Percentiles rank a stretch among this genome's conserved stretches.
phyloP scores from a whole-genome alignment of 2,888 invertebrate genomes.

The Thereva unica region DNA sequence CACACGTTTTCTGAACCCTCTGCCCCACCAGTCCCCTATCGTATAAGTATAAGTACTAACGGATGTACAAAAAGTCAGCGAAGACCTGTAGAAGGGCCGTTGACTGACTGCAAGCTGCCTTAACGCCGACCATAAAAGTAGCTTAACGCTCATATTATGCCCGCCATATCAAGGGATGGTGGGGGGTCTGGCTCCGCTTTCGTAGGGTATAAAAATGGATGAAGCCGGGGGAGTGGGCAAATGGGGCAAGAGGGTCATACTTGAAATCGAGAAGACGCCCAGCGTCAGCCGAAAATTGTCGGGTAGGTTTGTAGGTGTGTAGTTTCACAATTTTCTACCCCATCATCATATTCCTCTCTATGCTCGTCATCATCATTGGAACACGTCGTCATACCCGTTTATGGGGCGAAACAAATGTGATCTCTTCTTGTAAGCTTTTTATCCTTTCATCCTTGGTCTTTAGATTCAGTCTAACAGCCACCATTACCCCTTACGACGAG shows the following conservation, averaged over 20 bases:
- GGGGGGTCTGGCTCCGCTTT: background rate
- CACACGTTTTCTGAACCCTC: no score
- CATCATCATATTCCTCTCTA: constrained; percentile 13
- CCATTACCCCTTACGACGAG: constrained; percentile 20
- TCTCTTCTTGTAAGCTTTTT: constrained; percentile 34
- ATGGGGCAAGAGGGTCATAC: background rate
- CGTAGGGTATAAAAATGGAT: background rate
- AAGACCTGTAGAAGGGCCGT: constrained; percentile 28
- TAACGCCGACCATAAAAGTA: constrained; percentile 35
- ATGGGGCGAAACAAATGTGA: constrained; percentile 36
- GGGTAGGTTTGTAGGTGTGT: background rate
- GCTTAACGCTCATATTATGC: constrained; percentile 36
- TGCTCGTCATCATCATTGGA: constrained; percentile 23
- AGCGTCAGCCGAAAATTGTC: background rate
- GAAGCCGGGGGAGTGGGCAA: no score
- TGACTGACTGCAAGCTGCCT: constrained; percentile 36
- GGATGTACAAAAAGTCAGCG: no score
- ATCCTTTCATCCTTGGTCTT: constrained; percentile 34
- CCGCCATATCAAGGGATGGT: background rate
- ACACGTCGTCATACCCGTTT: constrained; percentile 33
- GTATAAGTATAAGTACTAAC: no score
- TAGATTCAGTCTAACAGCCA: constrained; percentile 32
- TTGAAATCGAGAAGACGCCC: constrained; percentile 22
- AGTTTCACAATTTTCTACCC: constrained; percentile 22
- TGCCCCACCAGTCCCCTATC: no score